Percentiles rank a stretch among this genome's conserved stretches.
phyloP scores from a whole-genome alignment of 1,140 invertebrate genomes.

The Ceratosolen fusciceps region DNA sequence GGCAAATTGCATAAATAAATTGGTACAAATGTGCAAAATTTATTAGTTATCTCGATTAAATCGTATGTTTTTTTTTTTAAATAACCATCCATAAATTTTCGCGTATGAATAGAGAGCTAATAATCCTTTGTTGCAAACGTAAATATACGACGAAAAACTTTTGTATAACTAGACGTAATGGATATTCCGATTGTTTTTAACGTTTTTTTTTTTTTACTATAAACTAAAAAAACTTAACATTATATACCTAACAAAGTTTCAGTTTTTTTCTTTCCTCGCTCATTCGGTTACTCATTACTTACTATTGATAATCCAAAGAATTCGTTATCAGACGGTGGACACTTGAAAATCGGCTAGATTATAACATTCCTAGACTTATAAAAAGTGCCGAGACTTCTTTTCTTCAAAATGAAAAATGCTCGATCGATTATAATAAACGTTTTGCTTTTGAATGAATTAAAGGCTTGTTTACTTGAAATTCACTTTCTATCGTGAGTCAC shows the following conservation, averaged over 20 bases:
- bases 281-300: too few relatives aligned
- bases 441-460: slow-evolving; percentile 26
- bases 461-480: slow-evolving; percentile 49
- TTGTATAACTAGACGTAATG: too few relatives aligned
- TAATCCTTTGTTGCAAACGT: too few relatives aligned
- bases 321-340: background rate
- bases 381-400: slow-evolving; percentile 12
- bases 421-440: background rate
- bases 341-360: background rate
- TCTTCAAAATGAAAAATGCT: slow-evolving; percentile 14
- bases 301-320: too few relatives aligned
- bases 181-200: too few relatives aligned
- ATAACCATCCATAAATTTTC: background rate
- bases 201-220: too few relatives aligned
- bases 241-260: too few relatives aligned
- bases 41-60: background rate
- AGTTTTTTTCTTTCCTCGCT: too few relatives aligned
- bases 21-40: background rate
- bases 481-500: slow-evolving; percentile 51
- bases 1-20: background rate
- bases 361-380: background rate
- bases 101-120: background rate
- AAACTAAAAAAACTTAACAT: too few relatives aligned
- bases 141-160: too few relatives aligned
- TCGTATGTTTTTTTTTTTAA: background rate